phyloP scores from a whole-genome alignment of 2,888 invertebrate genomes.

The Rhogogaster chlorosoma region DNA sequence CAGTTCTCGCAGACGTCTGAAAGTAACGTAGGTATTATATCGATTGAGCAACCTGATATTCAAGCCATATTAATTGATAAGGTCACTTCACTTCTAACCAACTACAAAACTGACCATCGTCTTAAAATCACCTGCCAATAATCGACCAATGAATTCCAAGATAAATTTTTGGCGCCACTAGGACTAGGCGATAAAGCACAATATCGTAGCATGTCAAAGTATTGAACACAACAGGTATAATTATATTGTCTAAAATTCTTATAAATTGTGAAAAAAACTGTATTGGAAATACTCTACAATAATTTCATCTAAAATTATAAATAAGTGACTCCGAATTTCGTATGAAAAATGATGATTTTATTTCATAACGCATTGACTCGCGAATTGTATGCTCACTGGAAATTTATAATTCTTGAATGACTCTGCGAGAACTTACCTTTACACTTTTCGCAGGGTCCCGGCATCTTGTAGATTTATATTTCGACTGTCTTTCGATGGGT shows the following conservation, averaged over 20 bases:
- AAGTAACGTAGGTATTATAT: neutral
- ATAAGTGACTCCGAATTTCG: neutral
- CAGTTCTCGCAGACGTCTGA: slow-evolving; percentile 72
- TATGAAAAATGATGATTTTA: neutral
- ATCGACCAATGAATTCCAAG: neutral
- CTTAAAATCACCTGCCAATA: neutral
- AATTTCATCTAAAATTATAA: neutral
- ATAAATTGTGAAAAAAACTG: neutral
- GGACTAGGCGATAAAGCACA: neutral
- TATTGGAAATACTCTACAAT: neutral
- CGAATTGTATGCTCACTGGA: neutral
- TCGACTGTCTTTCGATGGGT: neutral
- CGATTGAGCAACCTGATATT: neutral
- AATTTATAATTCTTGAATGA: neutral
- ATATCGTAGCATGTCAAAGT: neutral
- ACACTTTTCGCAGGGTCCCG: slow-evolving; percentile 74
- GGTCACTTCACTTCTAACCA: neutral
- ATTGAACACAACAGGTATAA: neutral
- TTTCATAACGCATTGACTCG: neutral
- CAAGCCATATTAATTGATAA: neutral
- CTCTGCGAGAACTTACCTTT: slow-evolving; percentile 66
- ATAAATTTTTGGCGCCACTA: neutral
- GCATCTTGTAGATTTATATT: slow-evolving; percentile 66
- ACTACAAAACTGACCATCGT: neutral
- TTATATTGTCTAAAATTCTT: neutral